Conservation (phyloP, 2,113 vertebrate species). For the Isichthys henryi region DNA sequence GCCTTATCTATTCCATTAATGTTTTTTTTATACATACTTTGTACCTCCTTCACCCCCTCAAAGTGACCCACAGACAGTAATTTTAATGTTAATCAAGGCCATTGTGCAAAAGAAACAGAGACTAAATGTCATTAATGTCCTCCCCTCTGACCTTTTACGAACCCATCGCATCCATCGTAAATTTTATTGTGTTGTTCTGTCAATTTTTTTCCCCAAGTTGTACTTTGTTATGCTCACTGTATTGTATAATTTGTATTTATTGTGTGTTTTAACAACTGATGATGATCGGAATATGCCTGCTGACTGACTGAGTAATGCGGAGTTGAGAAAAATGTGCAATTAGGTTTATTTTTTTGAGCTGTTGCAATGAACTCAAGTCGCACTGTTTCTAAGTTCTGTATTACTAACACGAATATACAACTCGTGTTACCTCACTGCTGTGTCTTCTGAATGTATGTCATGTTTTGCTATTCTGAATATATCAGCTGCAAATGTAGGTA, state of each 20-base stretch:
- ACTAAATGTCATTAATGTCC: background rate
- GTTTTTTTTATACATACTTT: background rate
- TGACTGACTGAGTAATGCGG: constrained; percentile 23
- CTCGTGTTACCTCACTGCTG: background rate
- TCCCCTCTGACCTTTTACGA: background rate
- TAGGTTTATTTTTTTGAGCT: background rate
- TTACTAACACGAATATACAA: background rate
- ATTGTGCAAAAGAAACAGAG: background rate
- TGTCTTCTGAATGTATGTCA: background rate
- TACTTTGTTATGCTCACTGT: background rate
- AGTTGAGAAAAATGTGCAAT: constrained; percentile 19
- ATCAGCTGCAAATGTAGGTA: background rate
- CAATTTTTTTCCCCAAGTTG: background rate
- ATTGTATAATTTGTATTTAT: constrained; percentile 11
- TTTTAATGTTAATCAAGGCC: background rate
- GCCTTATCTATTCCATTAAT: background rate
- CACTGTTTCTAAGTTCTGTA: background rate
- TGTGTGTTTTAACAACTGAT: constrained; percentile 16
- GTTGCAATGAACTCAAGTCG: background rate
- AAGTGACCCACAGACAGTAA: background rate
- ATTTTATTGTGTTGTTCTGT: background rate
- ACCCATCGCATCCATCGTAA: background rate
- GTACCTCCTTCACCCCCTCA: background rate
- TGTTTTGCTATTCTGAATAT: background rate
- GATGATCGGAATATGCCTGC: constrained; percentile 16